Evolutionary conservation across 2,888 invertebrate species (phyloP).

Genomic region (Ariolimax columbianus): DNA sequence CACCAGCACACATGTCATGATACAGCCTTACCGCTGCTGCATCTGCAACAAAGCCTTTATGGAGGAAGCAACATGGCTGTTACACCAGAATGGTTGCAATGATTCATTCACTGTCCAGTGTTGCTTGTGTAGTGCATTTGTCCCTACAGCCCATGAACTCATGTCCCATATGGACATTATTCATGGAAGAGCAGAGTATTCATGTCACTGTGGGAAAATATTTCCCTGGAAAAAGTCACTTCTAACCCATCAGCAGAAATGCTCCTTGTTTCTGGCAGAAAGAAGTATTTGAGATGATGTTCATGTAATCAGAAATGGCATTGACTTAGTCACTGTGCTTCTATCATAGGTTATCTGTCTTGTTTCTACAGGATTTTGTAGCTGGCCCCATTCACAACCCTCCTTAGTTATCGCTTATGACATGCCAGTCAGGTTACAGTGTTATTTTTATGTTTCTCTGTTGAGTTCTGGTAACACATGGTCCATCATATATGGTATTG

Average conservation of each 20-base stretch:
- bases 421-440: no score
- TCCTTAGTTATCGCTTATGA: no score
- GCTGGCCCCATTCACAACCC: no score
- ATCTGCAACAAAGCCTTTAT: conserved; percentile 48
- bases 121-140: conserved; percentile 47
- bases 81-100: conserved; percentile 43
- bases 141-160: conserved; percentile 45
- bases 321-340: no score
- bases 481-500: no score
- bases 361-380: no score
- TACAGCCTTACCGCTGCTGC: conserved; percentile 50
- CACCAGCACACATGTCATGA: conserved; percentile 51
- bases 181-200: conserved; percentile 49
- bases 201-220: conserved; percentile 48
- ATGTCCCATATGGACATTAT: conserved; percentile 46
- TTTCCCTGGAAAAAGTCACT: conserved; percentile 53
- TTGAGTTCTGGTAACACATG: no score
- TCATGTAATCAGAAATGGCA: not conserved
- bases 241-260: conserved; percentile 52
- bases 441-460: no score
- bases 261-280: conserved; percentile 46
- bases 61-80: conserved; percentile 49
- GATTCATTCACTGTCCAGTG: conserved; percentile 50
- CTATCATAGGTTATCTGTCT: no score
- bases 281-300: conserved; percentile 23